These are phyloP conservation scores for Hypomesus transpacificus DNA, from an alignment of 2,113 vertebrate species.

Conservation along the genomic window DNA sequence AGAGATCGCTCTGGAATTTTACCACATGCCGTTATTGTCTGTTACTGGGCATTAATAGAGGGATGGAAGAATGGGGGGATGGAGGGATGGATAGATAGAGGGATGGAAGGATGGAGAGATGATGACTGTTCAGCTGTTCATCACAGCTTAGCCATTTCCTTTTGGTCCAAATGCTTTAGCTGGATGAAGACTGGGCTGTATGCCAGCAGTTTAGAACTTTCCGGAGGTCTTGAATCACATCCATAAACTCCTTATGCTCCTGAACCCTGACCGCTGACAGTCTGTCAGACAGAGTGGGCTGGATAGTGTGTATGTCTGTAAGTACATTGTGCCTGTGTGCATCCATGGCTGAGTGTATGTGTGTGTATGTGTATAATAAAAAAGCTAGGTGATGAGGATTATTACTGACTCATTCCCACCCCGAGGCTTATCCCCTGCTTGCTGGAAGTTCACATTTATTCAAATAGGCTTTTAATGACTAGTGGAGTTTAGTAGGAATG, in stretches of 20 bases:
- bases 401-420: conserved; percentile 49
- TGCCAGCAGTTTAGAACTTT: neutral
- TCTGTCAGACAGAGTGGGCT: neutral
- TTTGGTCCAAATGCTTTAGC: neutral
- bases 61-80: neutral
- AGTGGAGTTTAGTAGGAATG: conserved; percentile 56
- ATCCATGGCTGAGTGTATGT: conserved; percentile 28
- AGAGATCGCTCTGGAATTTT: conserved; percentile 38
- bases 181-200: neutral
- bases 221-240: neutral
- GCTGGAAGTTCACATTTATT: conserved; percentile 66
- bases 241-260: neutral
- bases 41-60: neutral
- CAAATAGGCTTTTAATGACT: conserved; percentile 67
- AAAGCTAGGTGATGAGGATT: conserved; percentile 63
- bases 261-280: neutral
- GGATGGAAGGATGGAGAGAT: neutral
- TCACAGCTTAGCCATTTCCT: conserved; percentile 33
- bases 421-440: conserved; percentile 62
- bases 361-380: conserved; percentile 53
- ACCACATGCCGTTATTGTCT: conserved; percentile 6
- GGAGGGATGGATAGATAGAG: neutral
- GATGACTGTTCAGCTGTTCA: conserved; percentile 40
- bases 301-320: neutral
- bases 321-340: conserved; percentile 15